Conservation (phyloP, 2,113 vertebrate genomes). For the Dermatemys mawii region DNA sequence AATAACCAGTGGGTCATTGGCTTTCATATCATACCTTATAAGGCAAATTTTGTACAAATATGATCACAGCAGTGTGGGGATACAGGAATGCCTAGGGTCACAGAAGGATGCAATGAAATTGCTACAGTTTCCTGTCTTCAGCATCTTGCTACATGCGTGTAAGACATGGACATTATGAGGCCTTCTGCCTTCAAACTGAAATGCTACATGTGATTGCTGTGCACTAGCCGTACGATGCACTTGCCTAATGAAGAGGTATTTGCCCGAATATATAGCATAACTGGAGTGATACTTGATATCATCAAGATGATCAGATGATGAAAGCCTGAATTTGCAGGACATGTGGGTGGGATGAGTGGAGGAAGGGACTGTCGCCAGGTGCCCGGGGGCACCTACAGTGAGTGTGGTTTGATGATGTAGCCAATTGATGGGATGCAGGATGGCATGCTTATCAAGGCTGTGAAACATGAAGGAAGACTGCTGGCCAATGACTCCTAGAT, state of each 20-base stretch:
- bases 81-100: background rate
- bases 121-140: background rate
- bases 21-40: no score
- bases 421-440: background rate
- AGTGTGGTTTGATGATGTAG: background rate
- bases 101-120: background rate
- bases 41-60: background rate
- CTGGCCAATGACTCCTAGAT: background rate
- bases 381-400: background rate
- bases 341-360: background rate
- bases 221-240: background rate
- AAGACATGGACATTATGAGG: background rate
- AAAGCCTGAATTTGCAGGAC: background rate
- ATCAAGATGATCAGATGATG: background rate
- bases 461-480: background rate
- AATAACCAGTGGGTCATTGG: no score
- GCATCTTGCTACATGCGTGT: background rate
- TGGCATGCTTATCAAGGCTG: background rate
- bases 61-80: background rate
- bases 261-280: background rate
- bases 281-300: background rate
- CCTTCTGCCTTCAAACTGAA: background rate
- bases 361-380: background rate
- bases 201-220: background rate
- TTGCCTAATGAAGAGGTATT: background rate